A percentile compares a stretch with the other conserved stretches of the same genome.
phyloP scores from a whole-genome alignment of 2,113 vertebrate species.

The Tympanuchus pallidicinctus region DNA sequence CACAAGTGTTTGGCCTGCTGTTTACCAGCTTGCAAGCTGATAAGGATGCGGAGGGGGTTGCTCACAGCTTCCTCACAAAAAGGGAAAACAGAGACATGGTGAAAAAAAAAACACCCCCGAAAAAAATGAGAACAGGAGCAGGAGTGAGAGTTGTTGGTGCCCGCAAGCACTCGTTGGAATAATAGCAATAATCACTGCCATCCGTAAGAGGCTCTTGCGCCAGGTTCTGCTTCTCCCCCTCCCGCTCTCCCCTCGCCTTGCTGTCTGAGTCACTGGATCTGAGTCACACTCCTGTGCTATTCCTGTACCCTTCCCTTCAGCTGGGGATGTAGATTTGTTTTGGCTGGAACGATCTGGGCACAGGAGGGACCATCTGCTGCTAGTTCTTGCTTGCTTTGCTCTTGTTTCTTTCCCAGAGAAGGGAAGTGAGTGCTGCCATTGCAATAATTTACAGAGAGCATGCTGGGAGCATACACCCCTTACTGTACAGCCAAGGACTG shows the following conservation, averaged over 20 bases:
- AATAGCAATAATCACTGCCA: constrained; percentile 69
- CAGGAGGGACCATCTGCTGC: constrained; percentile 68
- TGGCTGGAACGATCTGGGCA: constrained; percentile 62
- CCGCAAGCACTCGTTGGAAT: constrained; percentile 48
- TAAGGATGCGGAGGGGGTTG: constrained; percentile 25
- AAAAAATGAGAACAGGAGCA: constrained; percentile 9
- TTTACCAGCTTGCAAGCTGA: constrained; percentile 35
- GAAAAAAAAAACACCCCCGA: neutral
- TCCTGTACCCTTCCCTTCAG: constrained; percentile 66
- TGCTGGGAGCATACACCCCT: constrained; percentile 44
- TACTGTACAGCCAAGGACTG: constrained; percentile 38
- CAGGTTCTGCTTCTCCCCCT: constrained; percentile 67
- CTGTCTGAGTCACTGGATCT: constrained; percentile 75
- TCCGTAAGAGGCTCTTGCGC: constrained; percentile 55
- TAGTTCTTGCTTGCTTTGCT: constrained; percentile 61
- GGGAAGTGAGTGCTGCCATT: constrained; percentile 56
- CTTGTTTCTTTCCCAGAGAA: constrained; percentile 54
- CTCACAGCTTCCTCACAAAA: constrained; percentile 3
- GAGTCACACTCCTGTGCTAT: constrained; percentile 77
- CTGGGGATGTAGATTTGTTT: constrained; percentile 67
- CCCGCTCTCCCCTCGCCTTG: constrained; percentile 55
- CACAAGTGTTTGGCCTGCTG: constrained; percentile 49
- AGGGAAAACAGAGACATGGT: neutral
- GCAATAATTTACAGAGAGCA: constrained; percentile 54
- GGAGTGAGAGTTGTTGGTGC: constrained; percentile 55